These are phyloP conservation scores for Tinea pellionella DNA, from an alignment of 2,888 invertebrate species.

Conservation along the genomic window DNA sequence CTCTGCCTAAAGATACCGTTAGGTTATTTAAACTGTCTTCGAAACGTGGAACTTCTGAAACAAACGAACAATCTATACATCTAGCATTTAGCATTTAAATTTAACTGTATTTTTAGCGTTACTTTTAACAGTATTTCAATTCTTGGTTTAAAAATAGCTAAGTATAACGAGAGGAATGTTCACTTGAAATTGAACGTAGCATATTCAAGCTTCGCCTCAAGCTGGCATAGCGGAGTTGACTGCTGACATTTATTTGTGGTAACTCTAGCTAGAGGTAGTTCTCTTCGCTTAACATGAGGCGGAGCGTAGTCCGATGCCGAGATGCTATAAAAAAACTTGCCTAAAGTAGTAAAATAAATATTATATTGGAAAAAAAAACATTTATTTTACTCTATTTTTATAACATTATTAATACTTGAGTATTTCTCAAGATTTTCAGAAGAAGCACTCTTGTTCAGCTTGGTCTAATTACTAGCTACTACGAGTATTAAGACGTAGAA, in stretches of 20 bases:
- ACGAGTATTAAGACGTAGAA: background rate
- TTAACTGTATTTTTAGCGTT: no score
- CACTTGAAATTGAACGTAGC: no score
- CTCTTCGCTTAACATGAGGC: no score
- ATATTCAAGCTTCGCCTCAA: no score
- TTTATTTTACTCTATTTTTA: background rate
- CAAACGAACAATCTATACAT: constrained; percentile 23
- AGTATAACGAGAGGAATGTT: no score
- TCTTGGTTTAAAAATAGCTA: no score
- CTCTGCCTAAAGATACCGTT: constrained; percentile 83
- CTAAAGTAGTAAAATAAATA: background rate
- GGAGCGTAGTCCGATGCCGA: no score
- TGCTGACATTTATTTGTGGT: no score
- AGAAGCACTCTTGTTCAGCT: background rate
- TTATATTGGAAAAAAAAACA: background rate
- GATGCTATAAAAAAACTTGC: constrained; percentile 2
- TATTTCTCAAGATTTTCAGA: background rate
- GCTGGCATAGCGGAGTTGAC: no score
- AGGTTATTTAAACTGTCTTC: constrained; percentile 83
- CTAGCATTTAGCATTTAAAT: no score
- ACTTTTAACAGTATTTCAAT: no score
- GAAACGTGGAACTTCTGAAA: constrained; percentile 77
- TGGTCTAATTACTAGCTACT: background rate
- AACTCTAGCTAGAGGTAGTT: no score
- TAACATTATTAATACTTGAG: background rate